Base-by-base conservation (phyloP, 2,888 invertebrate genomes). In the Drosophila differens region DNA sequence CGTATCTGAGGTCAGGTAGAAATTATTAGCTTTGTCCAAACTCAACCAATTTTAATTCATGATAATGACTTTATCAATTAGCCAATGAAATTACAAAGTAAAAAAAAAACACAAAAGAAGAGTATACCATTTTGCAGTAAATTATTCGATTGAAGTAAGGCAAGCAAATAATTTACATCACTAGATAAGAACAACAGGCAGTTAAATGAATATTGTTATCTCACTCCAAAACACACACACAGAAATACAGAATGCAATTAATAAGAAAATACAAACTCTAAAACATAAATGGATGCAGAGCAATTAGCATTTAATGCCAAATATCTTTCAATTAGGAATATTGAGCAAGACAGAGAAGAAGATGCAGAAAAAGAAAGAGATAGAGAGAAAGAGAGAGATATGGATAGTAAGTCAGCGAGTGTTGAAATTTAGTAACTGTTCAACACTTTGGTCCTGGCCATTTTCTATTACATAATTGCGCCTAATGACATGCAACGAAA, bases 401-500 rank as follows among this genome's bases (percentile, higher is more conserved):
- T 19, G 16, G 22, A 16, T 22, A 14, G 9, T 47, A 41, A 60
- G 54, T 52, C 41, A 35, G 25, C 30, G 37, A 10, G 63, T 74
- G 62, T 53, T 74, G n/a, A 60, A 53, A 49, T 69, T 53, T 59
- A 30, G 41, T 32, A 64, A 54, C 60, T 76, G 74, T 47, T 68
- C 78, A 81, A 82, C 82, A 78, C 82, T 78, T 74, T 77, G 51
- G 22, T 19, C 32, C 35, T 61, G 16, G 53, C 47, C 49, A 39
- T 63, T 74, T 75, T 70, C 72, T 82, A 89, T 81, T 81, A 74
- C 72, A 72, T 90, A 87, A 87, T 87, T 87, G 85, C 79, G 70
- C 64, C 79, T 89, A 89, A 86, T 85, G 84, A 72, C 74, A 86
- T 82, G 85, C 90, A 89, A 87, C 77, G 78, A 89, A 82, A 82